phyloP scores from a whole-genome alignment of 2,797 vertebrate species.

The Pantherophis vulpinus region DNA sequence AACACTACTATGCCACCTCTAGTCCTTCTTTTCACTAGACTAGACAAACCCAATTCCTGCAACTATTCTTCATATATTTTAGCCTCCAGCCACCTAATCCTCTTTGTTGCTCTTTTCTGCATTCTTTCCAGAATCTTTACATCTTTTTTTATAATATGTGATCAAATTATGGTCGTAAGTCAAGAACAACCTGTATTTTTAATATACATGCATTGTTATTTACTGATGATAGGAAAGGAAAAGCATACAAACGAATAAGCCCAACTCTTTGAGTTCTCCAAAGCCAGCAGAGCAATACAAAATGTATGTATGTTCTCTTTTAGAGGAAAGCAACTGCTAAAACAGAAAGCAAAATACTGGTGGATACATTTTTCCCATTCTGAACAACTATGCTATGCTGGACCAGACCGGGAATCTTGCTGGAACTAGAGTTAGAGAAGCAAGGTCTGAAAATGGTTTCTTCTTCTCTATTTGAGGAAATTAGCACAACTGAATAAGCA shows the following conservation, averaged over 20 bases:
- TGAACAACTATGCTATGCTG: background rate
- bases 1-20: background rate
- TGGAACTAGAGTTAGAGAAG: background rate
- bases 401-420: background rate
- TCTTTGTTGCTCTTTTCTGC: background rate
- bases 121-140: background rate
- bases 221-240: background rate
- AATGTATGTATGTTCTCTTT: background rate
- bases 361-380: background rate
- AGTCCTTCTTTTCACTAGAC: background rate
- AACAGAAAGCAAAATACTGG: background rate
- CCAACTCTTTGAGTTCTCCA: background rate
- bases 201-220: background rate
- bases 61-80: background rate
- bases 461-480: background rate
- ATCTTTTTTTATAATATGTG: background rate
- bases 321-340: background rate
- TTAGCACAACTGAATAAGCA: background rate
- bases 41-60: background rate
- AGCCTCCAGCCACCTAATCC: background rate
- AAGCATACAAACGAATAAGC: background rate
- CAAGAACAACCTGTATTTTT: background rate
- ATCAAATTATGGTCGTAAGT: background rate
- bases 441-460: background rate
- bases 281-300: background rate